Evolutionary conservation across 1,140 invertebrate genomes (phyloP), one percentile per base, ranked within the genome.

Genomic region (Megathymus violae): DNA sequence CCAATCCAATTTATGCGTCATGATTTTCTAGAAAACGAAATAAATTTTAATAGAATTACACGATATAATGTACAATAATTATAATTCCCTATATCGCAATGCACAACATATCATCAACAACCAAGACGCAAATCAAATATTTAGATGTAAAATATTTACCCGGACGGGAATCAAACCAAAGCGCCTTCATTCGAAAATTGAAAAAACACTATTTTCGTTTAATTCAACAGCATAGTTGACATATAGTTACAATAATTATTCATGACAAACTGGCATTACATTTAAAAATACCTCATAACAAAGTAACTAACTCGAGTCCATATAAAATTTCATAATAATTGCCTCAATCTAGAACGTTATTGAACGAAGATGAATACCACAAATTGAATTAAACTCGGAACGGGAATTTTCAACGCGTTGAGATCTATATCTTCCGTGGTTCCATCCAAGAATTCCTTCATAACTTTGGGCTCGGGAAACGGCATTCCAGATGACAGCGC

Each of bases 401-500:
- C 92, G 17, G 80, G 77, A 31, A 64, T 74, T 64, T 90, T 92
- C 94, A 95, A 95, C 56, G 88, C 84, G 7, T 94, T 86, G 65
- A 94, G 76, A 38, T 84, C 77, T 56, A 88, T 73, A 52, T 81
- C 70, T 60, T 85, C 81, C 13, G 69, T 62, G 34, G 71, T 94
- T 2, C 86, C 84, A 15, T 91, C 78, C 27, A 96, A 86, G 88
- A 95, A 97, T 88, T 97, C 96, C 60, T 95, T 92, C 74, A 97
- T 95, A 31, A 97, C 85, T 75, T 94, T 93, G 69, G 95, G 93
- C 58, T 93, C 93, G 7, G 96, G 96, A 88, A 97, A 97, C 36
- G 88, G 85, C 70, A 92, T 89, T 7, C 92, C 83, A 74, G 93
- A 91, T n/a, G 87, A 59, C 14, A 96, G 71, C 2, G 95, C 94